Conservation (phyloP, 1,140 invertebrate genomes). For the Euglossa dilemma region DNA sequence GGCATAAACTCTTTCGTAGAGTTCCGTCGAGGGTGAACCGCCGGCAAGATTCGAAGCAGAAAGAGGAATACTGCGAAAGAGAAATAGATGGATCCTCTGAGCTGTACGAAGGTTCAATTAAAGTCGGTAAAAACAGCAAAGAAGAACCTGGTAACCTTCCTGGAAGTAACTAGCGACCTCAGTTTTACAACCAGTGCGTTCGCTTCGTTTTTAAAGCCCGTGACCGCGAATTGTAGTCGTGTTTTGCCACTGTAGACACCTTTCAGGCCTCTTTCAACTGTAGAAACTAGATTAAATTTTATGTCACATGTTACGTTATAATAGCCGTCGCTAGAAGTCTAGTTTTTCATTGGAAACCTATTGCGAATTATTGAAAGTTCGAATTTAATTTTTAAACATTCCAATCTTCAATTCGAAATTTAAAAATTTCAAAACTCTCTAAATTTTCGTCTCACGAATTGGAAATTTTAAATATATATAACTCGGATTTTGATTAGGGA, state of each 20-base stretch:
- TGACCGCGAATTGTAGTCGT: neutral
- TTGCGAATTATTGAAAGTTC: no score
- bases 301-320: no score
- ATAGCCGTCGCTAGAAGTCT: no score
- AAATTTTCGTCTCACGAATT: no score
- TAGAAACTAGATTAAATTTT: neutral
- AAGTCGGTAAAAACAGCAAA: slow-evolving; percentile 69
- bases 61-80: slow-evolving; percentile 59
- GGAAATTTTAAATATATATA: no score
- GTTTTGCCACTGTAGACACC: slow-evolving; percentile 14
- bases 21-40: slow-evolving; percentile 63
- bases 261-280: neutral
- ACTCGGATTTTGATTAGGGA: no score
- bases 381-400: no score
- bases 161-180: slow-evolving; percentile 62
- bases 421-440: no score
- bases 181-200: slow-evolving; percentile 52
- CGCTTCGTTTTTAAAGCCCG: slow-evolving; percentile 49
- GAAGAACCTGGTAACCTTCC: slow-evolving; percentile 57
- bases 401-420: no score
- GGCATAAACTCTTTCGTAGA: slow-evolving; percentile 74
- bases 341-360: no score
- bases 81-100: slow-evolving; percentile 70
- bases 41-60: slow-evolving; percentile 11
- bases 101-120: slow-evolving; percentile 77